Evolutionary conservation across 2,888 invertebrate genomes (phyloP), one percentile per base, ranked within the genome.

Genomic region (Eupithecia centaureata): DNA sequence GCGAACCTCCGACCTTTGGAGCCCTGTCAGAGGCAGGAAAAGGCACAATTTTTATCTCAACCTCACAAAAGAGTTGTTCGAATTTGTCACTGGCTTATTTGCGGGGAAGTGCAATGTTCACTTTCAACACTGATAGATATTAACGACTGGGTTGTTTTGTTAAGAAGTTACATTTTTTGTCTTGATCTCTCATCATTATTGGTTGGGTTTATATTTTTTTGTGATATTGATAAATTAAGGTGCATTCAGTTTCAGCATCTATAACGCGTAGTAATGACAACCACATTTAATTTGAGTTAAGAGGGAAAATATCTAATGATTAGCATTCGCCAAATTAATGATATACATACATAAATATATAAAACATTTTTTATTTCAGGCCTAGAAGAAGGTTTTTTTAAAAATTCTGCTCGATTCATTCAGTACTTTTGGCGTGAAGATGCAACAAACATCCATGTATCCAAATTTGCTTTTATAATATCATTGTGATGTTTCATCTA

Each of bases 11-110:
- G 78, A 82, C 81, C 85, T 77, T 72, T 79, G 68, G 80, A 75
- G 73, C 80, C 79, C 85, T 84, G 89, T 87, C 89, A 87, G 80
- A 67, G 74, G 70, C 90, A 89, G 85, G 86, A 85, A 86, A 87
- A 86, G 82, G 79, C 80, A 81, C 86, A 83, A 90, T 91, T 91
- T 91, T 92, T 91, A 92, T 90, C 89, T 83, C 83, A 75, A 77
- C 76, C 81, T 83, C 88, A 87, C 90, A 90, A 91, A 90, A 92
- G 92, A 92, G 92, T 92, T 92, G 89, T 81, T 76, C 79, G 82
- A 86, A 92, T 91, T 92, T 92, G 91, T 91, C 91, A 90, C 83
- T 79, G 85, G 84, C 83, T 88, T 88, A 88, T 85, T 85, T 85
- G 81, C 74, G 77, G 78, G 83, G 86, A 83, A 80, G 77, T 79